A percentile compares a stretch with the other conserved stretches of the same genome.
Conservation (phyloP, 2,113 vertebrate genomes). For the Bos indicus region DNA sequence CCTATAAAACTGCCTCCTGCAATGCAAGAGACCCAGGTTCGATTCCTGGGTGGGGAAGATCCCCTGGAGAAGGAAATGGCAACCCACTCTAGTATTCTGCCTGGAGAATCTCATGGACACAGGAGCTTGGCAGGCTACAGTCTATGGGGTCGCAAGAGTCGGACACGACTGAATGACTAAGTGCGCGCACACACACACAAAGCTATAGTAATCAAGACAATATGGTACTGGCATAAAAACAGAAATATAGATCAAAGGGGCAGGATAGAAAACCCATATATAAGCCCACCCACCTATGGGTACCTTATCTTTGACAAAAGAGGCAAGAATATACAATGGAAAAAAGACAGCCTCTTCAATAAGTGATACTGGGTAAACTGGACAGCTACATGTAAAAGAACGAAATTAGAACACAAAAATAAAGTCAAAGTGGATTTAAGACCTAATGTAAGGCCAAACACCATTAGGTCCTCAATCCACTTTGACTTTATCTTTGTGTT, state of each 20-base stretch:
- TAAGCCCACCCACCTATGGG: neutral
- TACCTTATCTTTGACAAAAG: neutral
- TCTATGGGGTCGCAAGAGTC: too few relatives aligned
- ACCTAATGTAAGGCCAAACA: neutral
- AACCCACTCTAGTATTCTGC: too few relatives aligned
- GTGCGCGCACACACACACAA: neutral
- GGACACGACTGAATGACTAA: neutral
- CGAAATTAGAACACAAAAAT: neutral
- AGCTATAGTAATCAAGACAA: neutral
- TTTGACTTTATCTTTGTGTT: neutral
- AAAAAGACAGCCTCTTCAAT: neutral
- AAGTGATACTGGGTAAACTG: neutral
- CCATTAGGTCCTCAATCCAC: neutral
- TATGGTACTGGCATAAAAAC: neutral
- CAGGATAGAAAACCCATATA: neutral
- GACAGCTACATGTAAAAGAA: neutral
- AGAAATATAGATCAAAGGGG: neutral
- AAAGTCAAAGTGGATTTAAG: neutral
- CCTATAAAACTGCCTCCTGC: neutral
- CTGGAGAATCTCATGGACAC: too few relatives aligned
- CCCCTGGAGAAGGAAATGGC: too few relatives aligned
- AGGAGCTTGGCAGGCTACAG: too few relatives aligned
- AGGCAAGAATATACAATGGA: neutral
- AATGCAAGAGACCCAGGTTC: neutral
- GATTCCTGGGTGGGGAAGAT: too few relatives aligned